Evolutionary conservation across 1,140 invertebrate genomes (phyloP), one percentile per base, ranked within the genome.

Genomic region (Ostrea edulis): DNA sequence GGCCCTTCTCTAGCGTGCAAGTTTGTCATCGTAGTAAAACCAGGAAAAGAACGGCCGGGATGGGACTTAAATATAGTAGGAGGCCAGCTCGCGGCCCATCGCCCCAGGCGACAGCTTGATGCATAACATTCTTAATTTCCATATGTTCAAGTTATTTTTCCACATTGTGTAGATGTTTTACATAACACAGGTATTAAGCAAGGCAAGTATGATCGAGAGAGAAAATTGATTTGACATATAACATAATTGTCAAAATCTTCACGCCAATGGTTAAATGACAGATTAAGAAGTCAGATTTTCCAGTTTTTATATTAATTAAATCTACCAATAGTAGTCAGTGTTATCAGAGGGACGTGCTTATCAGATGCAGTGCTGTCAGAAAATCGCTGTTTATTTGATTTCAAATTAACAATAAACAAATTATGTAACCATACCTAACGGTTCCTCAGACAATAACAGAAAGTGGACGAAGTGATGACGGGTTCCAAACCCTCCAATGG

Each of bases 71-170:
- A 77, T 77, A 77, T 77, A 77, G 68, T 77, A 77, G 68, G 68
- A 77, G 68, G 68, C 25, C 68, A 77, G 68, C 68, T 29, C 68
- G 68, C 68, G 68, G 68, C 68, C 68, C 29, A 25, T 77, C 68
- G 68, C 68, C 25, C 68, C 22, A 12, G 68, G 68, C 68, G 68
- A 77, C 68, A 77, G 68, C 25, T 77, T 77, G 68, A 77, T 77
- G 68, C 68, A 77, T 77, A 77, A 77, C 68, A 35, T 77, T 77
- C 68, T 35, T 77, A 77, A 77, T 77, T 77, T 77, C 68, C 68
- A 77, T 77, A 77, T 77, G 68, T 77, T 77, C 68, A 77, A 77
- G 68, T 77, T 77, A 77, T 77, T 77, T 77, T 77, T 77, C 68
- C 68, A 77, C 68, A 77, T 77, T 77, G 68, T 77, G 68, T 29